phyloP scores from a whole-genome alignment of 1,140 invertebrate genomes.

The Tetragnatha versicolor region DNA sequence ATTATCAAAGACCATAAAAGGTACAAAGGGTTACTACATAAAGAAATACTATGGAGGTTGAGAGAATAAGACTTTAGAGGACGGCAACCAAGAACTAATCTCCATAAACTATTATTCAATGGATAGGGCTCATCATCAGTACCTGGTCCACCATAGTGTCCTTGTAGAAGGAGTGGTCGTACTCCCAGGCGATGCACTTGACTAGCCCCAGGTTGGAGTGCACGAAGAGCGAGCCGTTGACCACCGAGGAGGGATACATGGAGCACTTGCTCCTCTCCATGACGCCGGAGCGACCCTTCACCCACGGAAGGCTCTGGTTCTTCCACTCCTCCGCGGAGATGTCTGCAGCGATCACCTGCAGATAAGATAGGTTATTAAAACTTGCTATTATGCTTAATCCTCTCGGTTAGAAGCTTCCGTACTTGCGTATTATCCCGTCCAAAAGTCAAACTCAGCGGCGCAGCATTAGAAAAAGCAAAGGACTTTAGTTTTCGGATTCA shows the following conservation, averaged over 20 bases:
- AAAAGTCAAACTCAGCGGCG: too few species aligned
- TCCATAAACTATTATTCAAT: too few species aligned
- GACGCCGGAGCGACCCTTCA: not conserved
- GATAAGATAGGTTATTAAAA: not conserved
- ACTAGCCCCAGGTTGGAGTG: not conserved
- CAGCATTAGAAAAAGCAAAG: too few species aligned
- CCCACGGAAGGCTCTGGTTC: constrained; percentile 13
- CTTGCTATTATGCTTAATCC: too few species aligned
- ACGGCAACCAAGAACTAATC: too few species aligned
- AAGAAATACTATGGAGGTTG: not conserved
- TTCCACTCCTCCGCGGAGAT: constrained; percentile 42
- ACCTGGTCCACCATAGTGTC: constrained; percentile 58
- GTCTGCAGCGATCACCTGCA: constrained; percentile 4
- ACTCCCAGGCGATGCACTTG: constrained; percentile 54
- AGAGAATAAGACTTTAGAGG: not conserved
- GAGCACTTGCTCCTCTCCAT: constrained; percentile 2
- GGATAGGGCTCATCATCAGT: too few species aligned
- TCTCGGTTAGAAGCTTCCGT: too few species aligned
- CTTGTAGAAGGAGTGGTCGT: constrained; percentile 55
- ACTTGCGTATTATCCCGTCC: too few species aligned
- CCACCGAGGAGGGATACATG: not conserved
- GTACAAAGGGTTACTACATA: not conserved
- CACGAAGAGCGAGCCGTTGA: not conserved
- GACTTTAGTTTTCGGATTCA: too few species aligned
- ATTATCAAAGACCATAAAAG: too few species aligned